phyloP scores from a whole-genome alignment of 1,140 invertebrate species.

The Nephotettix cincticeps region DNA sequence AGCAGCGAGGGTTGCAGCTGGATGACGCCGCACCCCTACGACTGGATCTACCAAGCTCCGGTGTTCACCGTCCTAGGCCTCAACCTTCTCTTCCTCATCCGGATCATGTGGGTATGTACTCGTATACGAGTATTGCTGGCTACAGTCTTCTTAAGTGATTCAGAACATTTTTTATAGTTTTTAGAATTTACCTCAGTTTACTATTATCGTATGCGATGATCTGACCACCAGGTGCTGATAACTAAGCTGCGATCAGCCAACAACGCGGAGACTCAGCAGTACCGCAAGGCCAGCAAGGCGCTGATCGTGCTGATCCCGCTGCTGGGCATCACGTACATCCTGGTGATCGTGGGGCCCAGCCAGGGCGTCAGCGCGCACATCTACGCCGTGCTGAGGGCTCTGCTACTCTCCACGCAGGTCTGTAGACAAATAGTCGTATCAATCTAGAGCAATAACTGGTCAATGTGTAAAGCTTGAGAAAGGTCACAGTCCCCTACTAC shows the following conservation, averaged over 20 bases:
- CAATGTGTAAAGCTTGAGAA: no score
- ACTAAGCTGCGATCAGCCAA: slow-evolving; percentile 62
- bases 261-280: slow-evolving; percentile 53
- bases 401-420: slow-evolving; percentile 82
- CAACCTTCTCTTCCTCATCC: slow-evolving; percentile 63
- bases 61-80: slow-evolving; percentile 70
- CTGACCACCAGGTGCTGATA: slow-evolving; percentile 90
- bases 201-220: no score
- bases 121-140: no score
- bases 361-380: slow-evolving; percentile 62
- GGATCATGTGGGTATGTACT: slow-evolving; percentile 41
- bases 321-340: slow-evolving; percentile 81
- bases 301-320: slow-evolving; percentile 84
- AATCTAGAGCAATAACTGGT: no score
- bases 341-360: slow-evolving; percentile 74
- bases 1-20: slow-evolving; percentile 62
- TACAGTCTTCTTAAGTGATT: no score
- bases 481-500: no score
- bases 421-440: slow-evolving; percentile 37
- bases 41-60: slow-evolving; percentile 80
- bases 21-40: slow-evolving; percentile 67
- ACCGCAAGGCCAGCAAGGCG: slow-evolving; percentile 85
- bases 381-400: slow-evolving; percentile 67
- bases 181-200: no score
- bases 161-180: no score